phyloP scores from a whole-genome alignment of 1,140 invertebrate genomes.

The Microplitis mediator region DNA sequence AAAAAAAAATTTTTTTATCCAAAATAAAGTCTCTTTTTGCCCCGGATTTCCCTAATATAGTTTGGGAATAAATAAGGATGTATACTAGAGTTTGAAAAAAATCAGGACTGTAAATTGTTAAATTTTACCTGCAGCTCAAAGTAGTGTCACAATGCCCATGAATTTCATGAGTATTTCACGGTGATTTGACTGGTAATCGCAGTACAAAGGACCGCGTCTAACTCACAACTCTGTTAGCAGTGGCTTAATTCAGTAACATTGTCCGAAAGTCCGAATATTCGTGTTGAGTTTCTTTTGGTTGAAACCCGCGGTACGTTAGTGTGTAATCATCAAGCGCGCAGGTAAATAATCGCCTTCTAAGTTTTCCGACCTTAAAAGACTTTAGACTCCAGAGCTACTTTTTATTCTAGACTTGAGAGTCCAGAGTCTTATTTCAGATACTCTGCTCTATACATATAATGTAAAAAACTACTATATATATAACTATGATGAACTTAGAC shows the following conservation, averaged over 20 bases:
- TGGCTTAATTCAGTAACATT: conserved; percentile 10
- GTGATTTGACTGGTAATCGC: conserved; percentile 57
- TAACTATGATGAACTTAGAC: no score
- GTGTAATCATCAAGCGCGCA: conserved; percentile 43
- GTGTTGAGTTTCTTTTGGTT: not conserved
- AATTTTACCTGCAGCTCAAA: conserved; percentile 37
- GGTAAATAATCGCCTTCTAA: conserved; percentile 46
- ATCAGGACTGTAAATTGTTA: conserved; percentile 7
- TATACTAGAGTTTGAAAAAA: not conserved
- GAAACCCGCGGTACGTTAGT: conserved; percentile 15
- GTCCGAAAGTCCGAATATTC: not conserved
- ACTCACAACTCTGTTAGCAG: not conserved
- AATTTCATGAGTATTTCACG: conserved; percentile 56
- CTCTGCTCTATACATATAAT: not conserved
- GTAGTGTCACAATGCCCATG: conserved; percentile 41
- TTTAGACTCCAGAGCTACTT: not conserved
- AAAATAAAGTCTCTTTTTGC: no score
- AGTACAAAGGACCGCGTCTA: conserved; percentile 43
- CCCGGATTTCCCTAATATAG: no score
- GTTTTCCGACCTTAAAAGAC: conserved; percentile 2
- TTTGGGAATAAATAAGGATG: conserved; percentile 13
- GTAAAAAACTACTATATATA: not conserved
- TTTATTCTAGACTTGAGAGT: not conserved
- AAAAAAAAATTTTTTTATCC: no score
- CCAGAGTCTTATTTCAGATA: no score